These are phyloP conservation scores for Channa argus DNA, from an alignment of 2,113 vertebrate genomes.

Conservation along the genomic window DNA sequence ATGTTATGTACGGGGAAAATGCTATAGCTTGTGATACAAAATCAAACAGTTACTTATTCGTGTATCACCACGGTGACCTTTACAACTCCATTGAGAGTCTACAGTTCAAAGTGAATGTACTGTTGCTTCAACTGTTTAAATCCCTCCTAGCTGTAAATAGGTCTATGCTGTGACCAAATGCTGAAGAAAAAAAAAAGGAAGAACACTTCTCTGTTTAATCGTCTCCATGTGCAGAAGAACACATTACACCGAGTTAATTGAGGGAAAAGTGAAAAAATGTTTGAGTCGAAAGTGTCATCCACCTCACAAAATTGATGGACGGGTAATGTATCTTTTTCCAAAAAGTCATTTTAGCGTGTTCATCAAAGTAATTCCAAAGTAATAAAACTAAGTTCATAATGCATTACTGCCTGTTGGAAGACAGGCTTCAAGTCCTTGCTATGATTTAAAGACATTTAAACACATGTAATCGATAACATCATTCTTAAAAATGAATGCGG, in stretches of 20 bases:
- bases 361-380: constrained; percentile 70
- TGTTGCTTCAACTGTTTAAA: constrained; percentile 19
- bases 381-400: constrained; percentile 62
- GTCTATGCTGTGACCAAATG: constrained; percentile 26
- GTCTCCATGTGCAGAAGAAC: constrained; percentile 38
- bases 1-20: not conserved
- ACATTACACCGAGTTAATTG: constrained; percentile 64
- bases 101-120: constrained; percentile 12
- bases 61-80: constrained; percentile 34
- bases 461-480: constrained; percentile 34
- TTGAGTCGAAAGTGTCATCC: constrained; percentile 48
- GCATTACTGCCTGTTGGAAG: constrained; percentile 51
- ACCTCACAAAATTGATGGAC: constrained; percentile 69
- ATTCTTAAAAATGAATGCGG: constrained; percentile 37
- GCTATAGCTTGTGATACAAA: constrained; percentile 2
- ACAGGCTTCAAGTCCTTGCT: constrained; percentile 26
- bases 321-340: constrained; percentile 54
- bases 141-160: constrained; percentile 51
- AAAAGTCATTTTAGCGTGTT: constrained; percentile 54
- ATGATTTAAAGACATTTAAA: constrained; percentile 54
- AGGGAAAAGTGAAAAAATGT: constrained; percentile 63
- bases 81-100: constrained; percentile 35
- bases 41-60: constrained; percentile 8
- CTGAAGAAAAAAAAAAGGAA: not conserved
- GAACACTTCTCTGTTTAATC: constrained; percentile 52